Base-by-base conservation (phyloP, 1,140 invertebrate species). In the Caenorhabditis briggsae region DNA sequence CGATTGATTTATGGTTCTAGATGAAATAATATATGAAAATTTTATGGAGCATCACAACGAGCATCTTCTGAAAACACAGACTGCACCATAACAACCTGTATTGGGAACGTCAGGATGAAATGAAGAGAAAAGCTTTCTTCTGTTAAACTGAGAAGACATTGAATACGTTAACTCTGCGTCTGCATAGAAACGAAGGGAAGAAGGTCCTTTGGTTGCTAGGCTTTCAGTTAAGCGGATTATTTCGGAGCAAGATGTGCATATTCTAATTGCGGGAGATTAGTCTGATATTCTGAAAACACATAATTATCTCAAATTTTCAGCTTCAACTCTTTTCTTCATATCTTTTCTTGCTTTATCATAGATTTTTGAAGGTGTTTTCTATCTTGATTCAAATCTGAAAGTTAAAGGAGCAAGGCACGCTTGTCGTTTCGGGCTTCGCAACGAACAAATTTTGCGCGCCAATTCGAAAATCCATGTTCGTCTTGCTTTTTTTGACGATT, bases 191-290 rank as follows among this genome's bases (percentile, higher is more conserved):
- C 41, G 64, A 18, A 46, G 41, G 25, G 59, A 70, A 46, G 64
- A 41, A 2, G 50, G 50, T 53, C 50, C 50, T 41, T 41, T 41
- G 59, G 64, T 70, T 70, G 64, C 64, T 64, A 64, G 59, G 59
- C 25, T 64, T 14, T 20, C 9, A 64, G 59, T 25, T 70, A 46
- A 70, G 64, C 64, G 64, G 64, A 70, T 70, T 70, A 70, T 70
- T 46, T 20, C 3, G 41, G 23, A 43, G 41, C 43, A 46, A 70
- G 14, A 18, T 25, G 64, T n/a, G n/a, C 8, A 20, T 53, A 58
- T 53, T 53, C 16, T 16, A 2, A 53, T 53, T 33, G 3, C 33
- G 33, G 33, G 33, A 3, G 33, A 33, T 33, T 33, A 33, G 33
- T 33, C 1, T 33, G 33, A 33, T 33, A 3, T 33, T 33, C 33